Evolutionary conservation across 2,113 vertebrate species (phyloP), one percentile per base, ranked within the genome.

Genomic region (Cariama cristata): DNA sequence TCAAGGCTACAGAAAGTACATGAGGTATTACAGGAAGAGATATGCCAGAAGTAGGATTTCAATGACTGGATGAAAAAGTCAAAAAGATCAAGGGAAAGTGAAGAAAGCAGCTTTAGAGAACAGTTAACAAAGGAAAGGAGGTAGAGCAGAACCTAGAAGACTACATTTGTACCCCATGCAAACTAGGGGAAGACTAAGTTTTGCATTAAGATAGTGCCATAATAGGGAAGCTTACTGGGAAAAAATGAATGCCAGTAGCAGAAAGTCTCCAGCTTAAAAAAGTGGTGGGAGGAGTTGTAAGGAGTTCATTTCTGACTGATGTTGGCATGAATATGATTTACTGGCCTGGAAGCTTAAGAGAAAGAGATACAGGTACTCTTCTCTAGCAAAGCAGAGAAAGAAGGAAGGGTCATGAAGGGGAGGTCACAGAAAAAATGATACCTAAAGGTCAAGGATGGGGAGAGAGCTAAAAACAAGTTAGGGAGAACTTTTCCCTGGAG

Each of bases 371-470:
- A 88, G 42, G 53, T 79, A 79, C 14, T 38, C 38, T 62, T 87
- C 47, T 90, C 27, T 18, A 80, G 26, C 18, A 81, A 69, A 89
- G 40, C 10, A 73, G n/a, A 93, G 64, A 89, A 83, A 77, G 58
- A 87, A 77, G 42, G 23, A 90, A 95, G n/a, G 27, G 53, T 93
- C 62, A 76, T 64, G 17, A 85, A 90, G 19, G 44, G 21, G 16
- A 93, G 52, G 32, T 79, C 9, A 10, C 0, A 2, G 32, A 64
- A 91, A 90, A 90, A 94, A 63, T 49, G 17, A 44, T 68, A 95
- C 86, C 73, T 79, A 74, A 93, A 95, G 92, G 86, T 97, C 96
- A 97, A 95, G 94, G 92, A 95, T 96, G n/a, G 28, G 60, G 67
- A 90, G 75, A 88, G 32, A 94, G 44, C 28, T 90, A 94, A 96